Conservation (phyloP, 2,113 vertebrate species). For the Dicrurus megarhynchus region DNA sequence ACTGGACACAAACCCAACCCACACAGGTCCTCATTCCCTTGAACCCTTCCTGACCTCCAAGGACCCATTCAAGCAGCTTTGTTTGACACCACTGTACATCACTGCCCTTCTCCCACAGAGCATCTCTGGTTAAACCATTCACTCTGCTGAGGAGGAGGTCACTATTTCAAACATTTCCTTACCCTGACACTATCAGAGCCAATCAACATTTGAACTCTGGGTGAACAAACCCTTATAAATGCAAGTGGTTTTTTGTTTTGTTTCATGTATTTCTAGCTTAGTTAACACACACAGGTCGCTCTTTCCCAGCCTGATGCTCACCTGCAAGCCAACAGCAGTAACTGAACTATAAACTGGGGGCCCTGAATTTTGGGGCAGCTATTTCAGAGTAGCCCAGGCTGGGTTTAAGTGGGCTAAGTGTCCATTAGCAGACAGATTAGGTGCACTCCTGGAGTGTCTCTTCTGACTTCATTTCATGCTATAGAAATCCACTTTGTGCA, state of each 20-base stretch:
- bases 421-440: slow-evolving; percentile 13
- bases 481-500: neutral
- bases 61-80: neutral
- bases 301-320: neutral
- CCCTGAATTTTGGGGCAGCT: neutral
- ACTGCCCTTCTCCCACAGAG: neutral
- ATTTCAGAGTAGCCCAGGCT: neutral
- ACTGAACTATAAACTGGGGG: neutral
- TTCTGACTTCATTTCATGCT: neutral
- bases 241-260: neutral
- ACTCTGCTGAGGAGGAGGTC: neutral
- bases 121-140: neutral
- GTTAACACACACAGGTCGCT: neutral
- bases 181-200: neutral
- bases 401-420: neutral
- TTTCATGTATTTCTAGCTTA: neutral
- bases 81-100: neutral
- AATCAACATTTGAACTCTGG: neutral
- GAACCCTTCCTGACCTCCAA: neutral
- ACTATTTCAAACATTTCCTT: neutral
- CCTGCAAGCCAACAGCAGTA: neutral
- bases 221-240: neutral
- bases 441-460: neutral
- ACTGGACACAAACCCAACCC: neutral
- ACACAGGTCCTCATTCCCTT: neutral